These are phyloP conservation scores for Heliconius cydno DNA, from an alignment of 2,888 invertebrate species.

Conservation along the genomic window DNA sequence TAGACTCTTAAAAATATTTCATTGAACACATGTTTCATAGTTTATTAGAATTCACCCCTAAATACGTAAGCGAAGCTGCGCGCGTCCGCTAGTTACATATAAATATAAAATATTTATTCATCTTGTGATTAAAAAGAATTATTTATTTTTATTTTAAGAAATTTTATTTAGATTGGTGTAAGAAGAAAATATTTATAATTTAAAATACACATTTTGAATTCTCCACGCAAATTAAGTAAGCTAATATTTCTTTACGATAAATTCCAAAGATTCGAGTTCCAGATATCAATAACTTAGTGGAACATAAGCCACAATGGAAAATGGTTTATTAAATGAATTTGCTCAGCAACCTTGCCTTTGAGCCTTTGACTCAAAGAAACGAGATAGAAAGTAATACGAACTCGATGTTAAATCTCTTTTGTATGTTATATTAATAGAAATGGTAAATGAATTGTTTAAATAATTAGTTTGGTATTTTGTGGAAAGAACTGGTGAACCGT, in stretches of 20 bases:
- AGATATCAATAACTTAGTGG: constrained; percentile 33
- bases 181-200: neutral
- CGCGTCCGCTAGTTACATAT: too few relatives aligned
- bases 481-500: neutral
- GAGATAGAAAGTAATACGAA: constrained; percentile 39
- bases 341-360: constrained; percentile 33
- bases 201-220: neutral
- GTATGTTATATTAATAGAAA: constrained; percentile 24
- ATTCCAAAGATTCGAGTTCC: constrained; percentile 22
- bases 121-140: too few relatives aligned
- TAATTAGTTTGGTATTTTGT: neutral
- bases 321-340: constrained; percentile 37
- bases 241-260: constrained; percentile 17
- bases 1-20: too few relatives aligned
- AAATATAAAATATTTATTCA: too few relatives aligned
- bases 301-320: constrained; percentile 34
- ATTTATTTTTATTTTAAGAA: too few relatives aligned
- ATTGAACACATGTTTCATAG: too few relatives aligned
- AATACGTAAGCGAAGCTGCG: too few relatives aligned
- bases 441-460: constrained; percentile 22
- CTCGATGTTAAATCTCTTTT: constrained; percentile 35
- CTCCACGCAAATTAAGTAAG: neutral
- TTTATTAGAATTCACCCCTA: too few relatives aligned
- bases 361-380: constrained; percentile 40
- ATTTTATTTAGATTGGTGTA: neutral